These are phyloP conservation scores for Ctenomys sociabilis DNA, from an alignment of 2,113 vertebrate species.

Conservation along the genomic window DNA sequence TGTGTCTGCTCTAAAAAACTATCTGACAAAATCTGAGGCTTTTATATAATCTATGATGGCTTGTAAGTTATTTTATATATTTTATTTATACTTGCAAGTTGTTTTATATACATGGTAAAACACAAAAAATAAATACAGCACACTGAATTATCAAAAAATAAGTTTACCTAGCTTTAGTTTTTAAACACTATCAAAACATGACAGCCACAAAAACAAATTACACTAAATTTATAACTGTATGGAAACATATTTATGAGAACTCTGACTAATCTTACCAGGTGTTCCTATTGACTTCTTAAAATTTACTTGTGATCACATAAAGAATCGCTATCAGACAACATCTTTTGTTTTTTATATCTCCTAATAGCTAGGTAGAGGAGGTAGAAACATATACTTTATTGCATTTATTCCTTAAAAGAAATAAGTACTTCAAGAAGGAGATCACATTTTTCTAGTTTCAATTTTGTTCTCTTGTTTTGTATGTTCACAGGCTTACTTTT, in stretches of 20 bases:
- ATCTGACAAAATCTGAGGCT: constrained; percentile 22
- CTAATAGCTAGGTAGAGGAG: not conserved
- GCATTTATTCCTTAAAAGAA: not conserved
- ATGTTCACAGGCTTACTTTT: not conserved
- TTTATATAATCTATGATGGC: constrained; percentile 15
- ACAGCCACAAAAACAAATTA: not conserved
- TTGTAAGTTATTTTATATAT: not conserved
- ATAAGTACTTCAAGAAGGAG: not conserved
- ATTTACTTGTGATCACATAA: constrained; percentile 29
- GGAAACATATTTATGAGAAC: not conserved
- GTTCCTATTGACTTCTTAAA: not conserved
- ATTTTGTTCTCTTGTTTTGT: constrained; percentile 1
- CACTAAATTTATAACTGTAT: not conserved
- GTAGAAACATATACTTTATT: not conserved
- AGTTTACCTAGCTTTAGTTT: not conserved
- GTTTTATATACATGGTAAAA: not conserved
- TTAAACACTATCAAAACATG: not conserved
- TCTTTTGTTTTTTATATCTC: not conserved
- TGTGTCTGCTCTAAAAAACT: not conserved
- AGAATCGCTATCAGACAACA: not conserved
- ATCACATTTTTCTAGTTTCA: not conserved
- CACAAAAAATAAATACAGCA: not conserved
- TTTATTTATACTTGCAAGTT: constrained; percentile 28
- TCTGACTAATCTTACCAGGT: not conserved
- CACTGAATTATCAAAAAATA: constrained; percentile 27